A percentile compares a stretch with the other conserved stretches of the same genome.
Evolutionary conservation across 1,140 invertebrate genomes (phyloP).

Genomic region (Odontomachus brunneus): DNA sequence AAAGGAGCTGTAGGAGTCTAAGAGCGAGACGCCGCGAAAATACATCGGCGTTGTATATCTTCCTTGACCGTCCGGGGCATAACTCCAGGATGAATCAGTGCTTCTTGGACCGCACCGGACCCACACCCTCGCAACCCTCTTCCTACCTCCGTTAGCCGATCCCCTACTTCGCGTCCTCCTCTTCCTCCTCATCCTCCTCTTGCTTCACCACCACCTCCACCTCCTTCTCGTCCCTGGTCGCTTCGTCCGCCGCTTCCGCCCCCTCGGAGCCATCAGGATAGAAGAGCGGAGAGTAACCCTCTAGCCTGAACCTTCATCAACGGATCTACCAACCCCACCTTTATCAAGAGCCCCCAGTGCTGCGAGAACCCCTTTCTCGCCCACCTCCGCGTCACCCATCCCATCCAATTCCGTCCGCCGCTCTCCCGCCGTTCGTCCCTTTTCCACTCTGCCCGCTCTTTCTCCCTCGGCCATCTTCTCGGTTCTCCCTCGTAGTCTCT

Average conservation of each 20-base stretch:
- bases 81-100: slow-evolving; percentile 85
- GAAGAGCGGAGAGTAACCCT: slow-evolving; percentile 84
- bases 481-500: slow-evolving; percentile 63
- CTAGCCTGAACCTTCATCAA: slow-evolving; percentile 85
- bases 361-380: slow-evolving; percentile 68
- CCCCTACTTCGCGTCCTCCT: slow-evolving; percentile 36
- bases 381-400: slow-evolving; percentile 46
- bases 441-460: slow-evolving; percentile 11
- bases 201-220: slow-evolving; percentile 60
- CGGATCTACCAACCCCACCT: slow-evolving; percentile 85
- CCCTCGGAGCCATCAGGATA: slow-evolving; percentile 81
- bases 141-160: slow-evolving; percentile 69
- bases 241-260: slow-evolving; percentile 64
- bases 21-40: slow-evolving; percentile 70
- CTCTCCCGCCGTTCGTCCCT: slow-evolving; percentile 43
- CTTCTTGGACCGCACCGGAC: slow-evolving; percentile 83
- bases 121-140: slow-evolving; percentile 64
- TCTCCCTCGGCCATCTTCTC: slow-evolving; percentile 62
- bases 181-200: slow-evolving; percentile 46
- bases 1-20: slow-evolving; percentile 46
- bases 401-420: slow-evolving; percentile 55
- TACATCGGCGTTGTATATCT: slow-evolving; percentile 82
- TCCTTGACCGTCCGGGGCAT: slow-evolving; percentile 80
- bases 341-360: slow-evolving; percentile 84
- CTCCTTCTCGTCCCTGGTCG: slow-evolving; percentile 59